A percentile compares a stretch with the other conserved stretches of the same genome.
These are phyloP conservation scores for Dryas iulia DNA, from an alignment of 1,140 invertebrate species.

Conservation along the genomic window DNA sequence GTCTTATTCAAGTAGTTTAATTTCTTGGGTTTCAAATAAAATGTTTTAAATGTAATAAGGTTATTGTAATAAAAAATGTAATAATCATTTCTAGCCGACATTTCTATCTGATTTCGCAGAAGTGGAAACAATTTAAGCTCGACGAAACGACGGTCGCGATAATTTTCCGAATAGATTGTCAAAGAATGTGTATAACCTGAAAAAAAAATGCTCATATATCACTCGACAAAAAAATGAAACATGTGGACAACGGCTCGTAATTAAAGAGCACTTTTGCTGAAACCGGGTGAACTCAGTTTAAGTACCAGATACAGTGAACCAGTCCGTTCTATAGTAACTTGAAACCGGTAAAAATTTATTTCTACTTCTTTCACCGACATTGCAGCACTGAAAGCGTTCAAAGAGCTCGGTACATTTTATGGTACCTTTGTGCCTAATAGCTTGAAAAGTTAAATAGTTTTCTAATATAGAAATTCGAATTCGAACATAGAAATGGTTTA, in stretches of 20 bases:
- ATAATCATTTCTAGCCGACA: not conserved
- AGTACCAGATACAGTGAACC: slow-evolving; percentile 1
- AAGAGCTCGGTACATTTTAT: slow-evolving; percentile 19
- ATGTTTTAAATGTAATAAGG: not conserved
- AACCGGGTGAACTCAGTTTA: slow-evolving; percentile 10
- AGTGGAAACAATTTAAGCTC: not conserved
- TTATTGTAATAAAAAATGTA: not conserved
- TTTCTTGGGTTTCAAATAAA: not conserved
- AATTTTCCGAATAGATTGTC: not conserved
- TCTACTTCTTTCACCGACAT: slow-evolving; percentile 24
- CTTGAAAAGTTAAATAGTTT: slow-evolving; percentile 32
- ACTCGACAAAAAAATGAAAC: not conserved
- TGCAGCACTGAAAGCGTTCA: slow-evolving; percentile 33
- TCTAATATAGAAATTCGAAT: slow-evolving; percentile 7
- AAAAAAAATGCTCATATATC: not conserved
- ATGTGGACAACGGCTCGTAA: slow-evolving; percentile 1
- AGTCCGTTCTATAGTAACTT: slow-evolving; percentile 4
- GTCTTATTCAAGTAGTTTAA: slow-evolving; percentile 1
- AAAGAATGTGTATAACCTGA: not conserved
- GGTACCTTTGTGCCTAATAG: slow-evolving; percentile 23
- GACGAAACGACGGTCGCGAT: not conserved
- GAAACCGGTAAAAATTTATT: slow-evolving; percentile 30
- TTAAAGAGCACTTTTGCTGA: slow-evolving; percentile 15
- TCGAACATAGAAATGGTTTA: not conserved
- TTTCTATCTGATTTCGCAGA: not conserved